phyloP scores from a whole-genome alignment of 2,888 invertebrate species.

The Parnassius apollo region DNA sequence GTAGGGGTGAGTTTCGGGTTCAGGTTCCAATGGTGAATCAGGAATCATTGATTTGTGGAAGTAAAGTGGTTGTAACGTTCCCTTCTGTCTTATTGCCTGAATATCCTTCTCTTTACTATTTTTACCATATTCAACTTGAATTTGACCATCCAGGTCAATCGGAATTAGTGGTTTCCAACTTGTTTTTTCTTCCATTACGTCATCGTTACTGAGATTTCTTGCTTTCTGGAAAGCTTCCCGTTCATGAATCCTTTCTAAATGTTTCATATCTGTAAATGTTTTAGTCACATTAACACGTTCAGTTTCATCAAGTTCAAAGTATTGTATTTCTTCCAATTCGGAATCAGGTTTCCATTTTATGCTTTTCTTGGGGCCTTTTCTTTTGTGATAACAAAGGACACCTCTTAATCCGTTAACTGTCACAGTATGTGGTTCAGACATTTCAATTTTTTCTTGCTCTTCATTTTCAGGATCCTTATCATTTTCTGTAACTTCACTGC shows the following conservation, averaged over 20 bases:
- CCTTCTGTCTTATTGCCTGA: constrained; percentile 92
- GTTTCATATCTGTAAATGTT: constrained; percentile 94
- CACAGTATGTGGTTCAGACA: constrained; percentile 63
- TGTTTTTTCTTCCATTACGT: constrained; percentile 90
- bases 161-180: constrained; percentile 87
- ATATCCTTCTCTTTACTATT: constrained; percentile 93
- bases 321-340: constrained; percentile 90
- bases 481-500: constrained; percentile 40
- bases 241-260: constrained; percentile 93
- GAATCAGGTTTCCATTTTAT: constrained; percentile 91
- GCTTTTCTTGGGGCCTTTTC: constrained; percentile 89
- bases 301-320: constrained; percentile 97
- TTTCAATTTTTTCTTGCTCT: constrained; percentile 37
- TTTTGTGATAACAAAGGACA: constrained; percentile 87
- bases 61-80: constrained; percentile 90
- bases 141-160: constrained; percentile 85
- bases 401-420: constrained; percentile 85
- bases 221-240: constrained; percentile 90
- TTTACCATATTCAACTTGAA: constrained; percentile 85
- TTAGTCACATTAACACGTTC: constrained; percentile 97
- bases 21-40: constrained; percentile 93
- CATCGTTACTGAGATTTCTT: constrained; percentile 87
- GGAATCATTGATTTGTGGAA: constrained; percentile 92
- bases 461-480: constrained; percentile 25
- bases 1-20: constrained; percentile 88